Conservation (phyloP, 37 sponge, comb jelly and placozoan genomes). For the Ephydatia muelleri region DNA sequence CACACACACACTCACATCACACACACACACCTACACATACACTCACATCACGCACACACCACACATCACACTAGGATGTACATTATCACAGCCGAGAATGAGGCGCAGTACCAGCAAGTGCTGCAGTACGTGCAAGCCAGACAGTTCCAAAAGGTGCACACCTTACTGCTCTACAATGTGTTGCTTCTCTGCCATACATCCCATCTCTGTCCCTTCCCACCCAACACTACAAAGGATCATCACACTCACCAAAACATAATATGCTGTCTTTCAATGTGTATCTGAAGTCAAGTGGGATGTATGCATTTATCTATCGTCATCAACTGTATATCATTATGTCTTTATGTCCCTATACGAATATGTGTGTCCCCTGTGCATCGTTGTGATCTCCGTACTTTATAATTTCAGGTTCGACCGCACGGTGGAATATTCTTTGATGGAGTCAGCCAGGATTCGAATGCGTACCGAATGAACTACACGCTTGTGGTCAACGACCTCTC, state of each 20-base stretch:
- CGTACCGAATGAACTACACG: constrained; percentile 48
- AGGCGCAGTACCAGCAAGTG: constrained; percentile 38
- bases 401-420: constrained; percentile 22
- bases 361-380: neutral
- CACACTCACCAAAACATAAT: too few species aligned
- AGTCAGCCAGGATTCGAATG: neutral
- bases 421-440: constrained; percentile 50
- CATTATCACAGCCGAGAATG: constrained; percentile 27
- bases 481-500: constrained; percentile 57
- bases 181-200: neutral
- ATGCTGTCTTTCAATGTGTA: too few species aligned
- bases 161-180: too few species aligned
- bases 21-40: too few species aligned
- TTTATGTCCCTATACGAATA: neutral
- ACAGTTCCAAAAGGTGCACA: constrained; percentile 12
- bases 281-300: too few species aligned
- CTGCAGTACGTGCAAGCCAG: constrained; percentile 28
- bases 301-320: too few species aligned
- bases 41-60: neutral
- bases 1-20: too few species aligned
- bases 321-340: too few species aligned
- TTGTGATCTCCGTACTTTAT: neutral
- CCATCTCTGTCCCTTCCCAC: too few species aligned
- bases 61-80: constrained; percentile 33
- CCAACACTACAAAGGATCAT: too few species aligned